These are phyloP conservation scores for Erethizon dorsatum DNA, from an alignment of 2,797 vertebrate species.

Conservation along the genomic window DNA sequence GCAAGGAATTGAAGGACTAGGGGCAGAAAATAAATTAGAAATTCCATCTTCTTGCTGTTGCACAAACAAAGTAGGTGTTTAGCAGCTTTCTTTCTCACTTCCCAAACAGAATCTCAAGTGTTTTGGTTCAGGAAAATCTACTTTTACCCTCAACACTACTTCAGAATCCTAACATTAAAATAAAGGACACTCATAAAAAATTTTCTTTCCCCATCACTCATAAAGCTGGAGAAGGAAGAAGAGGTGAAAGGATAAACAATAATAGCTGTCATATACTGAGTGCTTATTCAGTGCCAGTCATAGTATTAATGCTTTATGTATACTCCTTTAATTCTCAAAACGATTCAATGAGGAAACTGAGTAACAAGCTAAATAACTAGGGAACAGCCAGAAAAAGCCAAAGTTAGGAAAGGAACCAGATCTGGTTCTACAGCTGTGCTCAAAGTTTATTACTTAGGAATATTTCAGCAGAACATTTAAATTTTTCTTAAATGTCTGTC, in stretches of 20 bases:
- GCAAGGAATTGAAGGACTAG: not conserved
- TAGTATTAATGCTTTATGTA: not conserved
- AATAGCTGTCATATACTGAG: not conserved
- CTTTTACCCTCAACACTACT: conserved; percentile 62
- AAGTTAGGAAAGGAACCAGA: not conserved
- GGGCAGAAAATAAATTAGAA: conserved; percentile 57
- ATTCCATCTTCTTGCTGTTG: not conserved
- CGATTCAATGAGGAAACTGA: not conserved
- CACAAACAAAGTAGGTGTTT: conserved; percentile 16
- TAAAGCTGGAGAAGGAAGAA: not conserved
- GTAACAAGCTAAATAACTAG: not conserved
- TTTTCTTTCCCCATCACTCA: conserved; percentile 5
- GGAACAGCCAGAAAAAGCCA: not conserved
- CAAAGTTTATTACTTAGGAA: conserved; percentile 46
- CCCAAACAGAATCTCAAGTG: conserved; percentile 67
- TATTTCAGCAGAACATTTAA: conserved; percentile 44
- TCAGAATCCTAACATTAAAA: conserved; percentile 59
- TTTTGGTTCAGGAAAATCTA: conserved; percentile 70
- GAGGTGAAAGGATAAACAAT: not conserved
- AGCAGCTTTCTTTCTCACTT: conserved; percentile 68
- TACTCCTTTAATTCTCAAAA: conserved; percentile 31
- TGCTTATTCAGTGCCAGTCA: not conserved
- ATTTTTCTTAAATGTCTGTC: conserved; percentile 51
- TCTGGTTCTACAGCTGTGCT: conserved; percentile 11
- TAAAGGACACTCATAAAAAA: conserved; percentile 52